These are phyloP conservation scores for Pollenia angustigena DNA, from an alignment of 2,888 invertebrate genomes.

Conservation along the genomic window DNA sequence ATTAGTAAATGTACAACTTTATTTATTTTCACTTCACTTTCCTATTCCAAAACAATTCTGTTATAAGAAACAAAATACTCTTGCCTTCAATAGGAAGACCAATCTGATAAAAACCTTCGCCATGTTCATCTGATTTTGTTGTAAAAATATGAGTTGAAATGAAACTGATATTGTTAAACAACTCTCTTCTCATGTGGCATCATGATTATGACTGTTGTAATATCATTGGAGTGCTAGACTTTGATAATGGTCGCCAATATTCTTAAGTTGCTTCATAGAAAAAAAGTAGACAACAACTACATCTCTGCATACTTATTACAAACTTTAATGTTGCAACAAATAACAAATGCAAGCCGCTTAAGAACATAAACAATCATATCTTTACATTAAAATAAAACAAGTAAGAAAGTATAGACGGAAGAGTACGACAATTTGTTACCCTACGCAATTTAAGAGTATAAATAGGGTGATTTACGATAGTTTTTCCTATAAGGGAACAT, in stretches of 20 bases:
- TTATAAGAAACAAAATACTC: too few species aligned
- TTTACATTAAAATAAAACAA: conserved; percentile 25
- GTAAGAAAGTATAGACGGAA: background rate
- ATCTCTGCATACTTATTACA: conserved; percentile 61
- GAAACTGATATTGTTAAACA: conserved; percentile 59
- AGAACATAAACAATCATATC: conserved; percentile 69
- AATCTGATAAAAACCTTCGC: too few species aligned
- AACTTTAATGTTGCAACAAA: conserved; percentile 67
- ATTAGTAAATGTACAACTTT: too few species aligned
- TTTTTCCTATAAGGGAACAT: too few species aligned
- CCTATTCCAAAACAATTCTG: too few species aligned
- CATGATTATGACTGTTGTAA: conserved; percentile 50
- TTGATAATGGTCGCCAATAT: conserved; percentile 69
- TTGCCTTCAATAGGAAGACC: too few species aligned
- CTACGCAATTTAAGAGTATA: too few species aligned
- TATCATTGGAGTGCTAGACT: conserved; percentile 49
- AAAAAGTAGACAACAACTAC: conserved; percentile 7
- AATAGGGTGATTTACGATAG: too few species aligned
- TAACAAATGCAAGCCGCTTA: conserved; percentile 72
- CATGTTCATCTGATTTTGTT: too few species aligned
- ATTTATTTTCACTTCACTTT: too few species aligned
- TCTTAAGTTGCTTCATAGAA: conserved; percentile 35
- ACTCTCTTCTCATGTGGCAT: conserved; percentile 58
- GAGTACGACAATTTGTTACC: background rate
- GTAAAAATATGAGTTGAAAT: conserved; percentile 42